Evolutionary conservation across 2,797 vertebrate species (phyloP).

Genomic region (Pachyuromys duprasi): DNA sequence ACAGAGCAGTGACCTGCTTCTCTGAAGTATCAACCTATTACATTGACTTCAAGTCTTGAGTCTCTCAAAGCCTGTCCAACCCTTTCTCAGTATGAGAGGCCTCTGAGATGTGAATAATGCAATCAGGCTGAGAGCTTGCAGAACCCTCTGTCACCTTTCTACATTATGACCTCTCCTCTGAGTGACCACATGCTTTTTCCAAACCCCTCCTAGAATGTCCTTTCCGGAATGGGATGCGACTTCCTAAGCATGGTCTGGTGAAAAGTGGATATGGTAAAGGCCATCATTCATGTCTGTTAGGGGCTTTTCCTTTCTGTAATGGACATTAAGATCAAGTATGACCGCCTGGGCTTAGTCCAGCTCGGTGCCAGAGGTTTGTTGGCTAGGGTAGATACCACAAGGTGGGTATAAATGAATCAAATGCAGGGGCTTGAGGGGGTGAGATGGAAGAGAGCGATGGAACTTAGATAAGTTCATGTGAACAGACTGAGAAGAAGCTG

Average conservation of each 20-base stretch:
- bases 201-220: neutral
- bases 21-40: neutral
- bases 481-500: conserved; percentile 24
- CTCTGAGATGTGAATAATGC: neutral
- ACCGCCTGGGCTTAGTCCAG: neutral
- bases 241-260: neutral
- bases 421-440: neutral
- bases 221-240: conserved; percentile 43
- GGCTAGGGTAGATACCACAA: neutral
- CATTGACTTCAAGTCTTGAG: neutral
- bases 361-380: neutral
- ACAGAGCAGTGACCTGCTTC: neutral
- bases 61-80: neutral
- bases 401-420: conserved; percentile 9
- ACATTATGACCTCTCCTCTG: neutral
- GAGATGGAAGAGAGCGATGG: neutral
- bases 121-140: neutral
- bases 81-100: neutral
- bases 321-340: neutral
- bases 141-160: neutral
- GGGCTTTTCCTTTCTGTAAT: conserved; percentile 17
- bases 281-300: neutral
- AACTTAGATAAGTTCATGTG: conserved; percentile 21
- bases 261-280: neutral
- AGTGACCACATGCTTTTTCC: conserved; percentile 41